A percentile compares a stretch with the other conserved stretches of the same genome.
Conservation (phyloP, 2,113 vertebrate species). For the Nannospalax galili region DNA sequence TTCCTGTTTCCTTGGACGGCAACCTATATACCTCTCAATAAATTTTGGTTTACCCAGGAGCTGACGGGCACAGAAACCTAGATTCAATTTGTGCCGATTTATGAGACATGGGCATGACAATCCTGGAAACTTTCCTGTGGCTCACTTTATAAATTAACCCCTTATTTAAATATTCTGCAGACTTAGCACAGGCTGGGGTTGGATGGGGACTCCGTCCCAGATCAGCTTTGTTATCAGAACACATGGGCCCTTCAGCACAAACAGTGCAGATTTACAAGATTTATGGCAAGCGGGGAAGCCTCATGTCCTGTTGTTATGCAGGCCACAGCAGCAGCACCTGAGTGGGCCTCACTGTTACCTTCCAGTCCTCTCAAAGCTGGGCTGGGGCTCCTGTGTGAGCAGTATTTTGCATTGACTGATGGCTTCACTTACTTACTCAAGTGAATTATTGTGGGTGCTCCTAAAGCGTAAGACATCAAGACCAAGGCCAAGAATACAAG, state of each 20-base stretch:
- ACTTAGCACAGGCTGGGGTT: conserved; percentile 32
- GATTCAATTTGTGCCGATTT: conserved; percentile 78
- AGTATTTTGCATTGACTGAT: not conserved
- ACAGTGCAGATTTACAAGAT: conserved; percentile 34
- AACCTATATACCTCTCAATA: conserved; percentile 69
- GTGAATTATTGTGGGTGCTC: not conserved
- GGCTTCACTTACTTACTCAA: not conserved
- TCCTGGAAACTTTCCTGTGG: conserved; percentile 60
- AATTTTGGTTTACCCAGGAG: conserved; percentile 70
- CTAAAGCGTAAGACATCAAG: not conserved
- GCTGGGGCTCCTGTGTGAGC: not conserved
- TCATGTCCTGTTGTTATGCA: conserved; percentile 48
- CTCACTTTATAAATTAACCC: conserved; percentile 77
- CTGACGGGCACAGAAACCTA: conserved; percentile 71
- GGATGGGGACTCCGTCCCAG: not conserved
- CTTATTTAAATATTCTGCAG: conserved; percentile 78
- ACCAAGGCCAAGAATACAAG: not conserved
- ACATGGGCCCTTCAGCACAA: not conserved
- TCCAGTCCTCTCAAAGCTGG: not conserved
- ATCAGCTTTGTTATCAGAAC: conserved; percentile 4
- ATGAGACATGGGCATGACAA: conserved; percentile 1
- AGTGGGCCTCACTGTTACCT: not conserved
- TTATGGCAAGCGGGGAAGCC: not conserved
- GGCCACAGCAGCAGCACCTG: not conserved
- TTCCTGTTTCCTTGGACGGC: conserved; percentile 70